Evolutionary conservation across 2,113 vertebrate species (phyloP), one percentile per base, ranked within the genome.

Genomic region (Xiphophorus maculatus): DNA sequence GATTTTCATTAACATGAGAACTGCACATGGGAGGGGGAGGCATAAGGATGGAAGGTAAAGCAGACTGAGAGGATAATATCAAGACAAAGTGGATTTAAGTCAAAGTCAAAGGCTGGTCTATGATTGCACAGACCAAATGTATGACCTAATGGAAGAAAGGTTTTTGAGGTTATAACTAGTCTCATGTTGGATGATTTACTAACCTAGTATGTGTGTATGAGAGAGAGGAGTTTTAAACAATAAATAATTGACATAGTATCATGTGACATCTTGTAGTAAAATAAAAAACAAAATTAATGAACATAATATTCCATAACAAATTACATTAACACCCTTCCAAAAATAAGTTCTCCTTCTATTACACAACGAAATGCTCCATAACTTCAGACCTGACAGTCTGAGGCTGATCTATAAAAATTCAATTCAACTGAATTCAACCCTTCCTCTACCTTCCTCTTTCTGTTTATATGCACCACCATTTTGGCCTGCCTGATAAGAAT

Each of bases 31-130:
- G 1, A 73, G 40, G 28, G 28, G 5, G 17, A 44, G n/a, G 58
- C 14, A 64, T 29, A 37, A 9, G 40, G 63, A 70, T 3, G 29
- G 48, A 44, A 5, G 44, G 33, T 37, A 0, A 15, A 30, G 35
- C 12, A 58, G 63, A 19, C 33, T 48, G 44, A 25, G 22, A 58
- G 22, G 51, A 58, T 58, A 58, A 25, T 58, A 58, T 58, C 8
- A 2, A 4, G 33, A 13, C 25, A 28, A 1, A 4, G 40, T 60
- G 51, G 44, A 76, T 73, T n/a, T 4, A 25, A 58, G 74, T 67
- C 81, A 75, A 25, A 60, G 72, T 67, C 82, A 77, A 11, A 83
- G 75, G 76, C 80, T 44, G 84, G 2, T 68, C 75, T 61, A 9
- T 10, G 73, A 14, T 61, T 69, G 44, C 82, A 73, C 27, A 19